Percentiles rank a stretch among this genome's conserved stretches.
Conservation (phyloP, 1,140 invertebrate genomes). For the Drosophila pachea region DNA sequence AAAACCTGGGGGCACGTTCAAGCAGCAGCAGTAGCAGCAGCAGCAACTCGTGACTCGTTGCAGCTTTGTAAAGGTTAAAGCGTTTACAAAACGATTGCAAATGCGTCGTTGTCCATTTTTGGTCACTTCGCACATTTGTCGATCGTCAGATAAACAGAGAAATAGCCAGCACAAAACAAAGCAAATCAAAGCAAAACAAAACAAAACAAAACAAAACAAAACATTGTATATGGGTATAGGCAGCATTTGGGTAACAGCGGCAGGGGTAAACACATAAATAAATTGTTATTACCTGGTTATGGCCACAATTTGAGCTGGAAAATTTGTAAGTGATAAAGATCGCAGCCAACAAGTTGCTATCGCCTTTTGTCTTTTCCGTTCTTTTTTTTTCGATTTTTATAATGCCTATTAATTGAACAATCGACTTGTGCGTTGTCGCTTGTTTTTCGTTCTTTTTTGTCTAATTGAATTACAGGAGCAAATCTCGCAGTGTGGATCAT, state of each 20-base stretch:
- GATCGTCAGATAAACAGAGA: slow-evolving; percentile 54
- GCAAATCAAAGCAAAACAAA: slow-evolving; percentile 20
- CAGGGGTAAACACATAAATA: slow-evolving; percentile 42
- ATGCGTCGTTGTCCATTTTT: slow-evolving; percentile 56
- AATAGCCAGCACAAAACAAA: slow-evolving; percentile 13
- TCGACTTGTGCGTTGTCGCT: slow-evolving; percentile 23
- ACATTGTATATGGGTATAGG: slow-evolving; percentile 11
- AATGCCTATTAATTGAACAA: slow-evolving; percentile 46
- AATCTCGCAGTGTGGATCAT: slow-evolving; percentile 93
- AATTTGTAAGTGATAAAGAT: slow-evolving; percentile 77
- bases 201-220: slow-evolving; percentile 5
- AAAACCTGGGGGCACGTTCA: too few relatives aligned
- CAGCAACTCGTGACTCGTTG: slow-evolving; percentile 38
- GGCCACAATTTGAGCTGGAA: slow-evolving; percentile 69
- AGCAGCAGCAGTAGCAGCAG: too few relatives aligned
- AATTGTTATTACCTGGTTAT: slow-evolving; percentile 74
- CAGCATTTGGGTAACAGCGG: slow-evolving; percentile 6
- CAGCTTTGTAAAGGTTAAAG: slow-evolving; percentile 15
- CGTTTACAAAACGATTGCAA: slow-evolving; percentile 31
- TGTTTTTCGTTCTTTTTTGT: slow-evolving; percentile 26
- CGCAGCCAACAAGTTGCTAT: slow-evolving; percentile 50
- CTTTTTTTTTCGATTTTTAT: slow-evolving; percentile 9
- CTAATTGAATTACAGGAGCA: slow-evolving; percentile 84
- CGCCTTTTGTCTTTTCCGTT: background rate
- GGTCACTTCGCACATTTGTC: slow-evolving; percentile 42